Evolutionary conservation across 2,888 invertebrate species (phyloP).

Genomic region (Sipha maydis): DNA sequence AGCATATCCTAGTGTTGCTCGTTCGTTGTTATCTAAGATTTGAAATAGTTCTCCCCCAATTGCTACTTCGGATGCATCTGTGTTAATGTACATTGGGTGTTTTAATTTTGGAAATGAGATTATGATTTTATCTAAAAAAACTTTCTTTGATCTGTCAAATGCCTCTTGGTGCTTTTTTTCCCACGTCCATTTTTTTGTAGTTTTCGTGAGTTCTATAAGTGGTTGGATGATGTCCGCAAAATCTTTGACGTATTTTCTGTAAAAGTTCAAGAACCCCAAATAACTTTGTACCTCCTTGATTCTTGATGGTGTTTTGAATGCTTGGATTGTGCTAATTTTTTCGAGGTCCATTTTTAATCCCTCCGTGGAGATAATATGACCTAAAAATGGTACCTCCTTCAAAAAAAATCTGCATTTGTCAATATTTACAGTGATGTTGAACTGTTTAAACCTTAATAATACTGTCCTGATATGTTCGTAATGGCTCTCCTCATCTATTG

Average conservation of each 20-base stretch:
- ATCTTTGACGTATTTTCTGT: too few species aligned
- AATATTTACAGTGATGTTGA: constrained; percentile 12
- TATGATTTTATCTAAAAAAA: background rate
- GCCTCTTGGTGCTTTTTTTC: background rate
- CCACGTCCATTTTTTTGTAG: constrained; percentile 13
- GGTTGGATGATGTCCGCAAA: constrained; percentile 8
- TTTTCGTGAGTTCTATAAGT: background rate
- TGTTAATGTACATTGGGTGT: background rate
- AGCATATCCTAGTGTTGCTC: constrained; percentile 12
- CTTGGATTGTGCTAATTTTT: too few species aligned
- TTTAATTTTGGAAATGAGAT: background rate
- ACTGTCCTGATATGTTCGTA: background rate
- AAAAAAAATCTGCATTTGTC: constrained; percentile 17
- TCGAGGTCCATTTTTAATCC: constrained; percentile 15
- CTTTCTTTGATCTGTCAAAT: constrained; percentile 14
- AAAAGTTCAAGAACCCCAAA: constrained; percentile 22
- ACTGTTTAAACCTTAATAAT: too few species aligned
- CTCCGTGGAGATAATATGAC: background rate
- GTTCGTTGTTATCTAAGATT: background rate
- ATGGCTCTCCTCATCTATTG: too few species aligned
- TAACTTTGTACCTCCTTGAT: constrained; percentile 34
- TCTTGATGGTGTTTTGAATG: too few species aligned
- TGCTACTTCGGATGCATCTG: background rate
- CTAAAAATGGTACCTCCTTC: constrained; percentile 8
- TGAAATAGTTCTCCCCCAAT: constrained; percentile 22